Evolutionary conservation across 2,888 invertebrate species (phyloP), one percentile per base, ranked within the genome.

Genomic region (Eupithecia subumbrata): DNA sequence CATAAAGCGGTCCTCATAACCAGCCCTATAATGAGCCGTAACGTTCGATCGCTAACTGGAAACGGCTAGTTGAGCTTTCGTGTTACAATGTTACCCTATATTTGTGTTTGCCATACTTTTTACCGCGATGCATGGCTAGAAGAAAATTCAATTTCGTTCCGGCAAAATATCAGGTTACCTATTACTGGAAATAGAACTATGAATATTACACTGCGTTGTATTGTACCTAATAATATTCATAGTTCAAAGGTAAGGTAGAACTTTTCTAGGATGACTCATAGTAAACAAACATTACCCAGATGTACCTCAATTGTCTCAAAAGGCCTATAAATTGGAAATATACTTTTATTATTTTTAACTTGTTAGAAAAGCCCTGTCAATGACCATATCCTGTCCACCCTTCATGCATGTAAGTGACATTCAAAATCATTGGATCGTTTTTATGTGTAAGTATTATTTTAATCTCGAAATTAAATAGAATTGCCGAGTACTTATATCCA

Each of bases 21-120:
- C 90, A 91, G 91, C 87, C 82, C 83, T 88, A 90, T 91, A 92
- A 92, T 92, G 92, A 92, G 91, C 88, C 89, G 90, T 90, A 89
- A 91, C 90, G 85, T 91, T 91, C 90, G 92, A 91, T 91, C 88
- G 90, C 90, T 86, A 89, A 87, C 90, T 89, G 80, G 86, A 86
- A 89, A 87, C 85, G 85, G 88, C 86, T 88, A 88, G 85, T 87
- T 88, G 87, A 91, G 90, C 91, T 90, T 91, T 91, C 90, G 90
- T 90, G 91, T 87, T 88, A 87, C 84, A 85, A 85, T 87, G 86
- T 87, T 86, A 85, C 84, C 84, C 84, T 76, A 74, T 80, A 76
- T 78, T 80, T 77, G 75, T 79, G 76, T 76, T 80, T 76, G 71
- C 77, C 63, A 74, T 76, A 78, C 74, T 74, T 81, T 78, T 76